These are phyloP conservation scores for Misgurnus anguillicaudatus DNA, from an alignment of 2,113 vertebrate species.

Conservation along the genomic window DNA sequence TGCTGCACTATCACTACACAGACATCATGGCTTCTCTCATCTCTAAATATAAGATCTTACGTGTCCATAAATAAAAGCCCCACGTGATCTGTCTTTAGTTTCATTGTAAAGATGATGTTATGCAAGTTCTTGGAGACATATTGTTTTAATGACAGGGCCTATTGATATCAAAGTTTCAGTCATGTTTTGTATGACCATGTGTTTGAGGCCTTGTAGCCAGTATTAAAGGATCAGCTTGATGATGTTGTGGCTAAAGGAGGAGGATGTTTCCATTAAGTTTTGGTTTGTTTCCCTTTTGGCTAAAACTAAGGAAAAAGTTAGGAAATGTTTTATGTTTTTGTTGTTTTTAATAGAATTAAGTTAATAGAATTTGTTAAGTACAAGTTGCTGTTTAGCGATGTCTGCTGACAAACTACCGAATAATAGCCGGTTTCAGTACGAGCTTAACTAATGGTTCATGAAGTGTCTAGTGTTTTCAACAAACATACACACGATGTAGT, in stretches of 20 bases:
- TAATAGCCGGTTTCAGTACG: constrained; percentile 30
- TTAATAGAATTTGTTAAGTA: not conserved
- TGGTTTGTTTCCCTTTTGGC: constrained; percentile 27
- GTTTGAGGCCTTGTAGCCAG: constrained; percentile 51
- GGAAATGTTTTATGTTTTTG: constrained; percentile 26
- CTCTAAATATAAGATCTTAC: constrained; percentile 34
- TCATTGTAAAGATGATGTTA: not conserved
- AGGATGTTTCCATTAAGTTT: constrained; percentile 40
- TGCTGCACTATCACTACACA: constrained; percentile 54
- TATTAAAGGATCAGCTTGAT: constrained; percentile 59
- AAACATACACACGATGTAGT: not conserved
- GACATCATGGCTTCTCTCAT: constrained; percentile 21
- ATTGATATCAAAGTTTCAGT: not conserved
- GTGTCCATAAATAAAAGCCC: not conserved
- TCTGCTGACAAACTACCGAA: constrained; percentile 53
- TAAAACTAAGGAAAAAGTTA: not conserved
- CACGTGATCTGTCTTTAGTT: constrained; percentile 6
- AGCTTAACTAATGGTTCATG: constrained; percentile 15
- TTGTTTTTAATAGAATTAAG: not conserved
- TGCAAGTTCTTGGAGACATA: too few species aligned
- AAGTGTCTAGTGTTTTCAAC: not conserved
- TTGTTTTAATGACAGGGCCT: too few species aligned
- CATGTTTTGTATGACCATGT: not conserved
- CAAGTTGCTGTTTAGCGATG: not conserved
- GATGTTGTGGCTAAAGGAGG: constrained; percentile 20